Conservation (phyloP, 2,113 vertebrate species). For the Callionymus lyra region DNA sequence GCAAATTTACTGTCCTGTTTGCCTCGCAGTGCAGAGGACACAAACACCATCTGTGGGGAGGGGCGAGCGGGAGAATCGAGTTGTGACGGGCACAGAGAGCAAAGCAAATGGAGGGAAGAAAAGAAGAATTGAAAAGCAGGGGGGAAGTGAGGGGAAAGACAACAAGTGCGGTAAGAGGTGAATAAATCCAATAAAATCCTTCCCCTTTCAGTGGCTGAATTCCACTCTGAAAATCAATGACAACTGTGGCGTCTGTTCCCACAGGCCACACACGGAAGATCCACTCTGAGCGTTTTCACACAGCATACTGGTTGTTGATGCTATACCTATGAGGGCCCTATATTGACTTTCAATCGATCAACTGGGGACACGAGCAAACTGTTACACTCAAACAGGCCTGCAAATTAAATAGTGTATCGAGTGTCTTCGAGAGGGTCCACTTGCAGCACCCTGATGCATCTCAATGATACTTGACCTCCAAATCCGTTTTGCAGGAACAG, state of each 20-base stretch:
- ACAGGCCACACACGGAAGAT: conserved; percentile 34
- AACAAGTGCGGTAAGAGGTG: neutral
- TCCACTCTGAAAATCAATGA: conserved; percentile 53
- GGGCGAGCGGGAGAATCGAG: conserved; percentile 1
- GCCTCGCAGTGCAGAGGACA: conserved; percentile 13
- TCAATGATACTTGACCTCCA: no score
- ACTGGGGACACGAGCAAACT: conserved; percentile 2
- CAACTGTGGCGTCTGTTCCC: conserved; percentile 40
- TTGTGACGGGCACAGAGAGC: conserved; percentile 4
- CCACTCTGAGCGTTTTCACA: conserved; percentile 34
- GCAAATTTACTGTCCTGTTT: conserved; percentile 44
- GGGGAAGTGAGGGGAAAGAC: neutral
- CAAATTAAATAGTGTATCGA: conserved; percentile 1
- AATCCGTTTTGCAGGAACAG: no score
- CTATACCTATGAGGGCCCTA: conserved; percentile 25
- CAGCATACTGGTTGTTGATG: conserved; percentile 26
- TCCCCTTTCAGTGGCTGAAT: conserved; percentile 48
- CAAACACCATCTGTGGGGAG: neutral
- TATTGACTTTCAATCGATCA: conserved; percentile 9
- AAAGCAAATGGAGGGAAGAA: conserved; percentile 1
- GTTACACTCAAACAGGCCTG: neutral
- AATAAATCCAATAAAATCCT: conserved; percentile 40
- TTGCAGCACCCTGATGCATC: no score
- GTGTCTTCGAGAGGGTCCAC: no score
- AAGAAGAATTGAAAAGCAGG: conserved; percentile 12